Evolutionary conservation across 2,888 invertebrate genomes (phyloP).

Genomic region (Parnassius mnemosyne): DNA sequence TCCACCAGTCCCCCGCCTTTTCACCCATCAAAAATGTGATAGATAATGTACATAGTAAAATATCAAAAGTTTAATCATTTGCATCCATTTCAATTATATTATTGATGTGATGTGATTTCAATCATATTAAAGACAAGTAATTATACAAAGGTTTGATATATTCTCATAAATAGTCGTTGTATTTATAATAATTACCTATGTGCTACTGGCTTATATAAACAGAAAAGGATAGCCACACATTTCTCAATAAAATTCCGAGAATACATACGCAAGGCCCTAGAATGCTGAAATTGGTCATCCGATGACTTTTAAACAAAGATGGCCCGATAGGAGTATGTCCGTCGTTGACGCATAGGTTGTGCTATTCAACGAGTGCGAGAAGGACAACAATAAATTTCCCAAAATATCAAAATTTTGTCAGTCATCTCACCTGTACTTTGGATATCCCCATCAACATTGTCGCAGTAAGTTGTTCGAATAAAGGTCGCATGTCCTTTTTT

Average conservation of each 20-base stretch:
- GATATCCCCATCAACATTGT: constrained; percentile 84
- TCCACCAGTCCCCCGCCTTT: no score
- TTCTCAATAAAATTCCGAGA: constrained; percentile 67
- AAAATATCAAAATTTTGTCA: constrained; percentile 59
- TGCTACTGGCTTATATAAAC: constrained; percentile 31
- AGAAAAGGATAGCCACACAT: constrained; percentile 65
- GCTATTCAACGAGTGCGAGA: constrained; percentile 49
- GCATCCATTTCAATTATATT: no score
- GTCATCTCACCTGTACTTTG: constrained; percentile 78
- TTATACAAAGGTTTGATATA: no score
- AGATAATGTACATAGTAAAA: no score
- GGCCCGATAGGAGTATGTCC: constrained; percentile 59
- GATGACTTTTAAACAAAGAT: constrained; percentile 75
- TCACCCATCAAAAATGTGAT: no score
- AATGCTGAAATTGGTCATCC: constrained; percentile 48
- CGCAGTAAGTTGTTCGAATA: constrained; percentile 83
- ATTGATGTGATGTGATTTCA: no score
- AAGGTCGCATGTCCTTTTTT: constrained; percentile 83
- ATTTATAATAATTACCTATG: no score
- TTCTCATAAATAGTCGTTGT: no score
- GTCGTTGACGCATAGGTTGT: constrained; percentile 39
- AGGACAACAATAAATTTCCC: constrained; percentile 64
- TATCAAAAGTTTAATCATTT: no score
- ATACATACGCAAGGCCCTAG: constrained; percentile 52
- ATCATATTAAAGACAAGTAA: no score